Conservation (phyloP, 2,113 vertebrate species). For the Mormyrus lacerda region DNA sequence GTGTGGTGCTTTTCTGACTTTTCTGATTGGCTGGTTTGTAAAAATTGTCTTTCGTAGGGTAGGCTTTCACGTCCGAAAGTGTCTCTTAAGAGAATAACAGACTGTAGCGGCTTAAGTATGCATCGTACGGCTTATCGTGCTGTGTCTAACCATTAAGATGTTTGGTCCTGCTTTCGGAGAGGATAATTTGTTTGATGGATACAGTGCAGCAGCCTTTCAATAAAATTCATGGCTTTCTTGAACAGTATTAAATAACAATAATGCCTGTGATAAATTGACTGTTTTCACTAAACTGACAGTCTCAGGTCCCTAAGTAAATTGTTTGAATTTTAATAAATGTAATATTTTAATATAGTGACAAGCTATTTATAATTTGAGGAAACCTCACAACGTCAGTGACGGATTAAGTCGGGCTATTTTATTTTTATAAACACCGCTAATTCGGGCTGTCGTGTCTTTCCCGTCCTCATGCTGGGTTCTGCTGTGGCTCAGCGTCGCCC, state of each 20-base stretch:
- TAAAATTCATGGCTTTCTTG: neutral
- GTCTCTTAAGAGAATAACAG: neutral
- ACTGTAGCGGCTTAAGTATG: neutral
- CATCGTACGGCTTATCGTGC: neutral
- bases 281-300: neutral
- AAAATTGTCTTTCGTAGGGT: neutral
- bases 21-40: neutral
- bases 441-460: neutral
- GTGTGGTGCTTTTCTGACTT: neutral
- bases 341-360: slow-evolving; percentile 12
- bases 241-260: neutral
- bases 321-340: neutral
- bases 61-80: neutral
- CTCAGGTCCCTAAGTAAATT: neutral
- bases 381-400: neutral
- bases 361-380: neutral
- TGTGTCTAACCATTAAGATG: neutral
- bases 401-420: neutral
- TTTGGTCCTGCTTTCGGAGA: neutral
- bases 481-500: neutral
- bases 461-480: neutral
- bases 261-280: neutral
- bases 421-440: neutral
- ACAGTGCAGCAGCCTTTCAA: neutral
- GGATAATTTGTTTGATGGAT: neutral